Conservation (phyloP, 2,797 vertebrate genomes). For the Sphenopsis melanotis region DNA sequence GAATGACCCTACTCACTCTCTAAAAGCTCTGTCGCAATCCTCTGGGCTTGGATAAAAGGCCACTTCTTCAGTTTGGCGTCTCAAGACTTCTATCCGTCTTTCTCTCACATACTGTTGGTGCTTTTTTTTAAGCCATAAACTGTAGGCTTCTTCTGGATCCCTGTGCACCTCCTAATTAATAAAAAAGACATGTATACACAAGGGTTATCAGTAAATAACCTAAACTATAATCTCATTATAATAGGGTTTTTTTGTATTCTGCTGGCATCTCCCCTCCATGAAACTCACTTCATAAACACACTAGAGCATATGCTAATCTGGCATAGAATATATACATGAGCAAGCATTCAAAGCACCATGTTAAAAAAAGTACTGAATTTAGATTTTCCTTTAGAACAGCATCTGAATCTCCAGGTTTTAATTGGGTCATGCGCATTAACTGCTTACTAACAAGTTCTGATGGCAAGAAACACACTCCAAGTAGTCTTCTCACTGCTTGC, state of each 20-base stretch:
- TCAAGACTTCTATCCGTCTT: conserved; percentile 83
- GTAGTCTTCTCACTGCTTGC: background rate
- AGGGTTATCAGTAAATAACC: background rate
- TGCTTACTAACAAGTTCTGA: background rate
- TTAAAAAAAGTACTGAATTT: background rate
- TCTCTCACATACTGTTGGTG: conserved; percentile 87
- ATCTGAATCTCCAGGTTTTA: background rate
- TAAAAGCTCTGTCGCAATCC: conserved; percentile 89
- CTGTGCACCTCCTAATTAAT: conserved; percentile 75
- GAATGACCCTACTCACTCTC: conserved; percentile 79
- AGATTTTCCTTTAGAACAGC: background rate
- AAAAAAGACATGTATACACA: background rate
- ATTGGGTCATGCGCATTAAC: background rate
- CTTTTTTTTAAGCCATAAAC: conserved; percentile 90
- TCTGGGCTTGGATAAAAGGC: conserved; percentile 80
- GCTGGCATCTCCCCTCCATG: background rate
- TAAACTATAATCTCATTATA: background rate
- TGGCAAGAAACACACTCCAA: background rate
- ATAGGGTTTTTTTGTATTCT: background rate
- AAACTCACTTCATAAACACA: background rate
- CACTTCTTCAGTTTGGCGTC: conserved; percentile 80
- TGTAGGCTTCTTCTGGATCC: conserved; percentile 86
- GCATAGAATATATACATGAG: background rate
- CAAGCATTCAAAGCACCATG: background rate
- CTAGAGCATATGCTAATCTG: background rate